Base-by-base conservation (phyloP, 1,140 invertebrate species). In the Spodoptera frugiperda region DNA sequence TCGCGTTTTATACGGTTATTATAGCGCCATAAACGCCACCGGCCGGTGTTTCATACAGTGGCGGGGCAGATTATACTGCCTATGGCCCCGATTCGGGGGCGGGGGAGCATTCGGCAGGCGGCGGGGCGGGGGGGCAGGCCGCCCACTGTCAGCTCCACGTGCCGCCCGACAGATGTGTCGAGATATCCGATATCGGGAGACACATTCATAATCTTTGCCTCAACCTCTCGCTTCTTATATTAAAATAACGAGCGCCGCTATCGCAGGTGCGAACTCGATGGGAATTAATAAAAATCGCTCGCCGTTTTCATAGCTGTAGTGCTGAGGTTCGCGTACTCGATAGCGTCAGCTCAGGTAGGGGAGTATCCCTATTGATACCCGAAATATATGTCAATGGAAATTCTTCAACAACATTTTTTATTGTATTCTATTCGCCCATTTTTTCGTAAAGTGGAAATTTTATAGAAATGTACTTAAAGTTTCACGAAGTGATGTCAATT, bases 1-100 rank as follows among this genome's bases (percentile, higher is more conserved):
- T 92, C 91, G 87, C 88, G 87, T 94, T 94, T 94, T 93, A 94
- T 94, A 93, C 84, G 90, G 92, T 93, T 93, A 94, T 93, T 93
- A 93, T 93, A 91, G 89, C 86, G 79, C 87, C 89, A 91, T 93
- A 93, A 93, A 93, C 84, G 89, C 87, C 93, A 93, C 89, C 90
- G 91, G 91, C 88, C 91, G 89, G 89, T 92, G 91, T 92, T 92
- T 91, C 89, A 92, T 93, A 91, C 90, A 93, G 86, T 93, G 86
- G 88, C 85, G 83, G 82, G 87, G 88, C 89, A 91, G 89, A 90
- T 91, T 92, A 93, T 90, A 89, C 90, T 88, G 87, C 87, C 86
- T 84, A 81, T 85, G 84, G 87, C 85, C 82, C 83, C 84, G 82
- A 88, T 85, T 81, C 78, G 78, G 78, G 84, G 82, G 73, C 51